Evolutionary conservation across 2,888 invertebrate species (phyloP), one percentile per base, ranked within the genome.

Genomic region (Molanna angustata): DNA sequence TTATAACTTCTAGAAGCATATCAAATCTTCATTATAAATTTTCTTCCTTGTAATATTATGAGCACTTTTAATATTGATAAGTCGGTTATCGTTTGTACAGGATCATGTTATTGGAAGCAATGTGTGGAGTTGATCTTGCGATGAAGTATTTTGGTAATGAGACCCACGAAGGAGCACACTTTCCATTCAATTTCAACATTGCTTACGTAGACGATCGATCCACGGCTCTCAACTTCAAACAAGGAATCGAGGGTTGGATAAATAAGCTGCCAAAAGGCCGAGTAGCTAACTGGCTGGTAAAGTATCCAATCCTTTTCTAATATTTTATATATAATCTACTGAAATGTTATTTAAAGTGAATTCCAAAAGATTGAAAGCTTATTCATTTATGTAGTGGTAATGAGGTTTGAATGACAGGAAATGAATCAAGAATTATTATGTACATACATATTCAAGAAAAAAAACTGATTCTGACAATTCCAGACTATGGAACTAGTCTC

Each of bases 121-220:
- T 79, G 63, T 67, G 76, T 4, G 62, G 65, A 0, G 54, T 73
- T 0, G 64, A 73, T 1, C 60, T 67, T 4, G 67, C 71, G 1
- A 71, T 76, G 67, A 62, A 66, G 49, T 82, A 76, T 59, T 83
- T 79, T 59, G 77, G 75, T 22, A 71, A 71, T 59, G 67, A 57
- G 0, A 71, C 71, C 0, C 62, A 67, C 49, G 62, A 65, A n/a
- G 73, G 77, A 1, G 70, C 74, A 1, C 76, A 79, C 56, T 69
- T 80, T 37, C 80, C 82, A 0, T 80, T 82, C 61, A 83, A 83
- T 64, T 82, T 82, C 61, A 63, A 73, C 52, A 67, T 80, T 49
- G 52, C 50, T 6, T 69, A 68, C 55, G 54, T 64, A 19, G 57
- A 69, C 18, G 62, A 60, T 1, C 63, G 69, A 3, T 76, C 79